Evolutionary conservation across 1,140 invertebrate species (phyloP).

Genomic region (Coenobita brevimanus): DNA sequence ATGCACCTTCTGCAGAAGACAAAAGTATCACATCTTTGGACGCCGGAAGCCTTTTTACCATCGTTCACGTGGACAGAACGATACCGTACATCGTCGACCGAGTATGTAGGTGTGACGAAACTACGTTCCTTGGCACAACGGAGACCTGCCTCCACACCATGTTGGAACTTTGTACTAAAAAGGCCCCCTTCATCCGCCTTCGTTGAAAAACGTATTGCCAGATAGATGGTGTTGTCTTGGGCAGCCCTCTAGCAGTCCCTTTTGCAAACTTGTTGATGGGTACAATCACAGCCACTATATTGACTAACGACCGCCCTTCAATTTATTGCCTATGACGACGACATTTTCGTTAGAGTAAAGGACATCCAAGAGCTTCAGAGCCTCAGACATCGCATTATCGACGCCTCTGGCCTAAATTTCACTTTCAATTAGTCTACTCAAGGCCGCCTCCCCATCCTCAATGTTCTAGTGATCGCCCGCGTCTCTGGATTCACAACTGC

Average conservation of each 20-base stretch:
- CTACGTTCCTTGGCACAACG: background rate
- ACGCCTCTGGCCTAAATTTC: too few species aligned
- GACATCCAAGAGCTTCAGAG: too few species aligned
- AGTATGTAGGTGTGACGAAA: conserved; percentile 7
- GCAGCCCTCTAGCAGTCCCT: background rate
- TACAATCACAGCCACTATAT: background rate
- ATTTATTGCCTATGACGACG: background rate
- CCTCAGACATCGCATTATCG: too few species aligned
- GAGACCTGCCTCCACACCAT: background rate
- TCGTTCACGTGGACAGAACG: background rate
- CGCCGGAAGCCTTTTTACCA: conserved; percentile 12
- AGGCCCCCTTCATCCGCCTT: background rate
- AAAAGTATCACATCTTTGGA: conserved; percentile 7
- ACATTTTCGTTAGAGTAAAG: too few species aligned
- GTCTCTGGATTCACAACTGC: background rate
- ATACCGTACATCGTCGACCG: background rate
- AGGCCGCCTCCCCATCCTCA: background rate
- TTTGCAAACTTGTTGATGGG: conserved; percentile 20
- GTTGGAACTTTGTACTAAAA: too few species aligned
- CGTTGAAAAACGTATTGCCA: background rate
- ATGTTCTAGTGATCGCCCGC: background rate
- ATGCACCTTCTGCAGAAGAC: background rate
- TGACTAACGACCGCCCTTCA: background rate
- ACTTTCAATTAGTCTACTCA: background rate
- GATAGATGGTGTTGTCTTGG: background rate